Evolutionary conservation across 2,888 invertebrate species (phyloP).

Genomic region (Chrysolina haemoptera): DNA sequence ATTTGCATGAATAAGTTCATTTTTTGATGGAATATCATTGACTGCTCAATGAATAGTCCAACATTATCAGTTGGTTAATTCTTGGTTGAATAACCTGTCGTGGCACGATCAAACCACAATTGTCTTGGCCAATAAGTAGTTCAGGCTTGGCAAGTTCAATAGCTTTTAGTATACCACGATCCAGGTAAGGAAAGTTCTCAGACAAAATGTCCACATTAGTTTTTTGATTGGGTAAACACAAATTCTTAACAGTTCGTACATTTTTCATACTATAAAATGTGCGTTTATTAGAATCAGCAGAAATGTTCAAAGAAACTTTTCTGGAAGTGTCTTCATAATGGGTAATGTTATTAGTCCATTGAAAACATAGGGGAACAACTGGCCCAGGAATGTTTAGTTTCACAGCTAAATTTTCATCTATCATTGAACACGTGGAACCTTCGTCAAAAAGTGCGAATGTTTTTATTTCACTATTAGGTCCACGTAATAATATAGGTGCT

Average conservation of each 20-base stretch:
- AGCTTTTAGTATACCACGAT: not conserved
- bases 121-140: constrained; percentile 1
- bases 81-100: too few relatives aligned
- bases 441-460: too few relatives aligned
- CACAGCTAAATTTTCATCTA: too few relatives aligned
- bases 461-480: too few relatives aligned
- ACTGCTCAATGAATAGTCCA: not conserved
- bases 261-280: not conserved
- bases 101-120: too few relatives aligned
- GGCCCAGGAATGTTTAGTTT: not conserved
- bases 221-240: too few relatives aligned
- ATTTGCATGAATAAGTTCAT: not conserved
- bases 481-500: too few relatives aligned
- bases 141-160: not conserved
- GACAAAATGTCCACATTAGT: not conserved
- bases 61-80: not conserved
- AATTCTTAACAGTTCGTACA: not conserved
- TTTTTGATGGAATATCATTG: not conserved
- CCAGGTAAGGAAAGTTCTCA: not conserved
- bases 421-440: too few relatives aligned
- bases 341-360: not conserved
- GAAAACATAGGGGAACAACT: not conserved
- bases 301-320: not conserved
- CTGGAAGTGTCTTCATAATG: not conserved
- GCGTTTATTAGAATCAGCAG: too few relatives aligned